Base-by-base conservation (phyloP, 2,797 vertebrate species). In the Psittacula echo region DNA sequence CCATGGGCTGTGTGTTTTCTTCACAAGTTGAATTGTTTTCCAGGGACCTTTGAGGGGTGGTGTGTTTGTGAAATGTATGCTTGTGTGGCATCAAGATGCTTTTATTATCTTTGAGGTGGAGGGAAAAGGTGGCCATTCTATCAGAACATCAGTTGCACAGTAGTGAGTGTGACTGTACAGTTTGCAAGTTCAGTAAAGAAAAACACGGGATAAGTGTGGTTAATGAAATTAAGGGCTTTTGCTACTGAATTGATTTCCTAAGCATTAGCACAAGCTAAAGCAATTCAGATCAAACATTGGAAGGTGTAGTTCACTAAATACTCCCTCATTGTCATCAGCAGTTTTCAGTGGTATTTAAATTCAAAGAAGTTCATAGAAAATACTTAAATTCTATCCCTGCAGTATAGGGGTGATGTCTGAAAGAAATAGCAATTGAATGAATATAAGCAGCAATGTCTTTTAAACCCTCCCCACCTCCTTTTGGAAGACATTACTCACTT, bases 401-500 rank as follows among this genome's bases (percentile, higher is more conserved):
- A 79, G 47, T 86, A 26, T 47, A 44, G 56, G 15, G 22, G 30
- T 37, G 17, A 23, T 71, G 15, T 65, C 37, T 73, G 67, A 93
- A 88, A 72, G 48, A 75, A 65, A 17, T 50, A 89, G n/a, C 20
- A 62, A 29, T 64, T 88, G 24, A 72, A 93, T 60, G 34, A 78
- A 41, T 41, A 9, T 26, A 32, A 78, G 42, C 53, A 81, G 54
- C 50, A 29, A n/a, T 54, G 24, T 84, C 51, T 90, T 78, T 22
- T 61, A 68, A 83, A 74, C 8, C 23, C 30, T 74, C 32, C 15
- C 20, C 0, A 0, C 41, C 44, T 91, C 2, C 42, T 61, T 85
- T 16, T 80, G 51, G 72, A 92, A 94, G 51, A 34, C 22, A 13
- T 26, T 34, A 91, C 73, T 89, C 3, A 29, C 47, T 89, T 50